A percentile compares a stretch with the other conserved stretches of the same genome.
Evolutionary conservation across 2,888 invertebrate species (phyloP).

Genomic region (Cheilosia urbana): DNA sequence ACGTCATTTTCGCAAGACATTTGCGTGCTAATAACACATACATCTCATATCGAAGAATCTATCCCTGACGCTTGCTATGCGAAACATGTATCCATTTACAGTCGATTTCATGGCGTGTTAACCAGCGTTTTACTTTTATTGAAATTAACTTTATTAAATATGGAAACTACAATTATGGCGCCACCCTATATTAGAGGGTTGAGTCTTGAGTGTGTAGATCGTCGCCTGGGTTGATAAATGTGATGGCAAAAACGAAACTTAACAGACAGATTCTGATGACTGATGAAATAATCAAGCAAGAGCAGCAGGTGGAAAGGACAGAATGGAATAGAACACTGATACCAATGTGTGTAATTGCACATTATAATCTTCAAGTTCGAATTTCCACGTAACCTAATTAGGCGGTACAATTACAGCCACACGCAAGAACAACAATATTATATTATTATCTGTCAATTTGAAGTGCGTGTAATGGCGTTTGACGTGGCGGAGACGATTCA

Average conservation of each 20-base stretch:
- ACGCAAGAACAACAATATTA: constrained; percentile 1
- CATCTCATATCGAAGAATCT: constrained; percentile 21
- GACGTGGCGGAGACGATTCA: constrained; percentile 31
- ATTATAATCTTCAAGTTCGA: constrained; percentile 46
- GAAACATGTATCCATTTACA: constrained; percentile 63
- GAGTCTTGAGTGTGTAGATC: constrained; percentile 6
- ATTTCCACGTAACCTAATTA: constrained; percentile 29
- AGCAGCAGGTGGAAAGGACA: constrained; percentile 11
- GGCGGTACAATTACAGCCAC: constrained; percentile 22
- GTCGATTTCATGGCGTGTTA: constrained; percentile 75
- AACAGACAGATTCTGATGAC: constrained; percentile 14
- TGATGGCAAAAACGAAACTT: constrained; percentile 9
- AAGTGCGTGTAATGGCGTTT: constrained; percentile 36
- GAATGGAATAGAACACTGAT: constrained; percentile 42
- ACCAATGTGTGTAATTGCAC: constrained; percentile 36
- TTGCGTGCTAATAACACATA: constrained; percentile 26
- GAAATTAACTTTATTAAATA: constrained; percentile 68
- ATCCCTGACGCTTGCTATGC: constrained; percentile 44
- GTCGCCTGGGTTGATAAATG: constrained; percentile 2
- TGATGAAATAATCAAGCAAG: constrained; percentile 51
- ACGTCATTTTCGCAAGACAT: constrained; percentile 40
- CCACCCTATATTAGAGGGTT: not conserved
- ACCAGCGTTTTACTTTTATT: constrained; percentile 72
- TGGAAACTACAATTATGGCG: constrained; percentile 55
- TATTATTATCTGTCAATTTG: constrained; percentile 27